Base-by-base conservation (phyloP, 2,797 vertebrate species). In the Valencia hispanica region DNA sequence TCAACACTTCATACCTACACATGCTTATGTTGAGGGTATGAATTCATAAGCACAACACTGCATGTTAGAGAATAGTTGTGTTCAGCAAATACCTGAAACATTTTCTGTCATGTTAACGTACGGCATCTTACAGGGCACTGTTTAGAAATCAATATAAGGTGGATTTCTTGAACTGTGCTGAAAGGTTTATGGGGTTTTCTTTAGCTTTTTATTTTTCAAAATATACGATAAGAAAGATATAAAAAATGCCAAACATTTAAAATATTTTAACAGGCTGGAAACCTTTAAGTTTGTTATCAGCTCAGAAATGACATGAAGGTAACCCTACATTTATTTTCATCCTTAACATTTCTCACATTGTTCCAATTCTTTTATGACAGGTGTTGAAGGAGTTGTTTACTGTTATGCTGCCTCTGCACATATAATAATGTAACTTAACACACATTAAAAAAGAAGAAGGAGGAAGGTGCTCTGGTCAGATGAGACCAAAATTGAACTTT, bases 241-340 rank as follows among this genome's bases (percentile, higher is more conserved):
- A 51, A 53, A 71, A 30, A 72, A 45, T 5, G 22, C 55, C 2
- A 30, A 57, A 17, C 11, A 30, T n/a, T n/a, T 15, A 6, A 2
- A 17, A 17, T 15, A 57, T 78, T 74, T 55, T n/a, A 27, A 45
- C 27, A 51, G 0, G 30, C 2, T 12, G 18, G 14, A 53, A 39
- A 39, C 34, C 15, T 73, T 36, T 45, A 41, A 59, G 68, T 36
- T 57, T 65, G 41, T 70, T 47, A 72, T 73, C 57, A 72, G 45
- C 22, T 17, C 25, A 39, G 18, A 61, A 32, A 61, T 32, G 30
- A 20, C 30, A 22, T 61, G 30, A 20, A 34, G 7, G 0, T 20
- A 36, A 34, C 2, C 18, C 18, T n/a, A 10, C 20, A 63, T 20
- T 20, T 36, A 36, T 20, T 11, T 17, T 32, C 2, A 59, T 9